Conservation (phyloP, 2,888 invertebrate species). For the Bibio marci region DNA sequence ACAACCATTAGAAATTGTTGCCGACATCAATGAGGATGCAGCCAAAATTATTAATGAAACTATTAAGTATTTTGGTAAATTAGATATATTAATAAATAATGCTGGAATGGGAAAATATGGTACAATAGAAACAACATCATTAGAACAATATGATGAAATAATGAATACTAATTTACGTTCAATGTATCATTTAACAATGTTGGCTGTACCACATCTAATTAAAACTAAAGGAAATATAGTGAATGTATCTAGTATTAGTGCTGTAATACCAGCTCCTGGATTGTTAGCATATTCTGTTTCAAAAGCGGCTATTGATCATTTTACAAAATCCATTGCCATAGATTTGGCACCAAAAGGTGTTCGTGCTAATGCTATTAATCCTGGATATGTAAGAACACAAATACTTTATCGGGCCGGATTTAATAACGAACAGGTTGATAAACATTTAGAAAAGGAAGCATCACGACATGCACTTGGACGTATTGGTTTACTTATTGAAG, state of each 20-base stretch:
- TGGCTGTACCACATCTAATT: constrained; percentile 73
- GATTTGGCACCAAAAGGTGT: constrained; percentile 70
- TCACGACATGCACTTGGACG: constrained; percentile 85
- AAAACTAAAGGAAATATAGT: constrained; percentile 76
- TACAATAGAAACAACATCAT: constrained; percentile 65
- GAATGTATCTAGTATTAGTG: constrained; percentile 89
- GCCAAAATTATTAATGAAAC: constrained; percentile 52
- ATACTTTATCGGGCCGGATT: constrained; percentile 77
- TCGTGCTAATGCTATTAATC: constrained; percentile 82
- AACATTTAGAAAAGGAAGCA: constrained; percentile 69
- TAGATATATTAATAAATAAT: constrained; percentile 67
- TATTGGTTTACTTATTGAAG: constrained; percentile 67
- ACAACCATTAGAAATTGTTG: constrained; percentile 39
- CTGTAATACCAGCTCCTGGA: constrained; percentile 75
- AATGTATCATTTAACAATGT: constrained; percentile 65
- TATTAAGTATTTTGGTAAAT: constrained; percentile 46
- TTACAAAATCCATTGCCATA: constrained; percentile 82
- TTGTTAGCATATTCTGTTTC: constrained; percentile 85
- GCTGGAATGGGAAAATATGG: constrained; percentile 65
- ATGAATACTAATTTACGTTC: constrained; percentile 83
- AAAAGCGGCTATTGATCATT: constrained; percentile 87
- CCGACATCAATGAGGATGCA: constrained; percentile 50
- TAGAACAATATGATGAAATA: constrained; percentile 76
- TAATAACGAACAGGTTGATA: constrained; percentile 58
- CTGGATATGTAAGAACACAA: constrained; percentile 81